These are phyloP conservation scores for Drosophila saltans DNA, from an alignment of 1,140 invertebrate genomes.

Conservation along the genomic window DNA sequence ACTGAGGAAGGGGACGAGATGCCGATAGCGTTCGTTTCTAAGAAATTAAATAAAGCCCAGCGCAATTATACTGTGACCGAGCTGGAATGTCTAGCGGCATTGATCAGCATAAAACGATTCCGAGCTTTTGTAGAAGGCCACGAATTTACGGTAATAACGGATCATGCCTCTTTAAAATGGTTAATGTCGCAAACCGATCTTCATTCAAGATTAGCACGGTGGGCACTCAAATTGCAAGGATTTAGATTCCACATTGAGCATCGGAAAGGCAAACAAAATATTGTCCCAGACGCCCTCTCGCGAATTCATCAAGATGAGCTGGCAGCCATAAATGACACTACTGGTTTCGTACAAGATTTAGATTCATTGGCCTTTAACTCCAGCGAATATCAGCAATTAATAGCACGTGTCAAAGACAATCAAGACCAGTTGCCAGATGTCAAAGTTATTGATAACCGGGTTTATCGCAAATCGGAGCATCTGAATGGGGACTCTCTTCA, in stretches of 20 bases:
- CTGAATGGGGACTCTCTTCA: not conserved
- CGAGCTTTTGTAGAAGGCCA: not conserved
- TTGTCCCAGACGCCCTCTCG: not conserved
- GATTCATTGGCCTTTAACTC: not conserved
- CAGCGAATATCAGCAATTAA: not conserved
- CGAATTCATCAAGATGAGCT: not conserved
- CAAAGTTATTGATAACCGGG: not conserved
- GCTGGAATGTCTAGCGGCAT: not conserved
- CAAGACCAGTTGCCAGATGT: not conserved
- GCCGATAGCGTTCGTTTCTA: not conserved
- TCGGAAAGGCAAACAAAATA: not conserved
- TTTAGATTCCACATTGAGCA: not conserved
- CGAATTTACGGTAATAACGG: not conserved
- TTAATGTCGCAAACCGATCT: not conserved
- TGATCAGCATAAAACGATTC: not conserved
- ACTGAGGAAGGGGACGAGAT: no score
- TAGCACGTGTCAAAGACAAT: not conserved
- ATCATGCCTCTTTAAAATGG: not conserved
- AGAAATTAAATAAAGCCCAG: not conserved
- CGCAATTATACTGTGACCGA: not conserved
- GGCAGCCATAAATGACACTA: not conserved
- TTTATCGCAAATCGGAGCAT: not conserved
- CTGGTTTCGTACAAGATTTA: not conserved
- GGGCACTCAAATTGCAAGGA: not conserved
- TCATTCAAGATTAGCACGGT: not conserved